phyloP scores from a whole-genome alignment of 2,888 invertebrate genomes.

The Spodoptera exigua region DNA sequence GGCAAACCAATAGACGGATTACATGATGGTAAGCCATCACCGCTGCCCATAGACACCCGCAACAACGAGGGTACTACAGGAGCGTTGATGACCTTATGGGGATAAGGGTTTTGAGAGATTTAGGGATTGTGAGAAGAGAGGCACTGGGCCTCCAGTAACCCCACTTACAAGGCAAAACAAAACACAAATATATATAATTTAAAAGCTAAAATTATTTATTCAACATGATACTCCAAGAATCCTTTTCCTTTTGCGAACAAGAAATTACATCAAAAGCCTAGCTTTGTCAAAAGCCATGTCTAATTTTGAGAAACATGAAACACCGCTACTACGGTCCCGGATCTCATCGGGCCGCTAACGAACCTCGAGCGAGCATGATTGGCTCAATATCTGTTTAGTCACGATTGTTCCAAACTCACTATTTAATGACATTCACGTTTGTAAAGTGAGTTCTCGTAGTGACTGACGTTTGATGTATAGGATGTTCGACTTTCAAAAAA shows the following conservation, averaged over 20 bases:
- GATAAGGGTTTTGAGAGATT: too few species aligned
- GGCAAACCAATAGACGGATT: too few species aligned
- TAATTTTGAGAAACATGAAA: slow-evolving; percentile 62
- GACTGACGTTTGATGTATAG: slow-evolving; percentile 52
- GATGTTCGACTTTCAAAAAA: slow-evolving; percentile 24
- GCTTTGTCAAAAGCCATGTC: slow-evolving; percentile 48
- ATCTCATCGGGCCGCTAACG: slow-evolving; percentile 66
- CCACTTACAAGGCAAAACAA: too few species aligned
- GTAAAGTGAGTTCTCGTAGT: slow-evolving; percentile 55
- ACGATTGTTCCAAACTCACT: slow-evolving; percentile 67
- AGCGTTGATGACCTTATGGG: too few species aligned
- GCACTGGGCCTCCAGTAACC: too few species aligned
- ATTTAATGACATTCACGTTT: slow-evolving; percentile 72
- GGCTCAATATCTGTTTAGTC: slow-evolving; percentile 77
- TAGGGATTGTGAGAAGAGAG: too few species aligned
- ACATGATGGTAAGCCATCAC: too few species aligned
- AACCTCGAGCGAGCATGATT: slow-evolving; percentile 66
- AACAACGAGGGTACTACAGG: too few species aligned
- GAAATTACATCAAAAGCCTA: slow-evolving; percentile 33
- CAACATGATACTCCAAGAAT: slow-evolving; percentile 7
- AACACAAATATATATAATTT: background rate
- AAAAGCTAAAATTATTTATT: too few species aligned
- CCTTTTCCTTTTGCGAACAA: slow-evolving; percentile 16
- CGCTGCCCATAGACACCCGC: too few species aligned
- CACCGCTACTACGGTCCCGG: slow-evolving; percentile 56